A percentile compares a stretch with the other conserved stretches of the same genome.
Evolutionary conservation across 2,888 invertebrate species (phyloP).

Genomic region (Autographa pulchrina): DNA sequence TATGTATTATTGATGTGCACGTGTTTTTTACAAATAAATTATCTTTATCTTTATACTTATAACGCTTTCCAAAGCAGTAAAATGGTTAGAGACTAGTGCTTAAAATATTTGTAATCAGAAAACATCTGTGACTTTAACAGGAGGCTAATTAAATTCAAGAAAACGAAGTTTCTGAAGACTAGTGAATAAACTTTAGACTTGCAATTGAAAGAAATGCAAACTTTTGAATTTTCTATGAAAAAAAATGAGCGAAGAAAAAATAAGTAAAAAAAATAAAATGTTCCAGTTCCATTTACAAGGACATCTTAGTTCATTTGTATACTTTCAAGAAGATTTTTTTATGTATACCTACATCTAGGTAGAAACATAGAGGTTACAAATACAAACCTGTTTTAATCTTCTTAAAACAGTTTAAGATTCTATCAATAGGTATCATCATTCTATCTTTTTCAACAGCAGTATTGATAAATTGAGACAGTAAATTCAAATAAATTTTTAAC

Average conservation of each 20-base stretch:
- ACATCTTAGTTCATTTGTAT: background rate
- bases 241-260: background rate
- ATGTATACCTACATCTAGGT: too few species aligned
- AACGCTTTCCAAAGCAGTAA: too few species aligned
- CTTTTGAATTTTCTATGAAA: background rate
- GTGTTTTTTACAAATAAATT: too few species aligned
- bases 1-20: too few species aligned
- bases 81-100: background rate
- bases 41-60: too few species aligned
- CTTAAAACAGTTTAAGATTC: too few species aligned
- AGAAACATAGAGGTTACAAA: too few species aligned
- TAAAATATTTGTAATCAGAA: background rate
- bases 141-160: constrained; percentile 1
- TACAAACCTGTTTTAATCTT: too few species aligned
- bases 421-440: too few species aligned
- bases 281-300: background rate
- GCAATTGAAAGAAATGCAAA: background rate
- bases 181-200: background rate
- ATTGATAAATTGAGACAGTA: too few species aligned
- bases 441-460: too few species aligned
- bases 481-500: too few species aligned
- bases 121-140: background rate
- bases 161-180: background rate
- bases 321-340: background rate
- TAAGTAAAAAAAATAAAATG: background rate